Base-by-base conservation (phyloP, 2,888 invertebrate genomes). In the Halictus quadricinctus region DNA sequence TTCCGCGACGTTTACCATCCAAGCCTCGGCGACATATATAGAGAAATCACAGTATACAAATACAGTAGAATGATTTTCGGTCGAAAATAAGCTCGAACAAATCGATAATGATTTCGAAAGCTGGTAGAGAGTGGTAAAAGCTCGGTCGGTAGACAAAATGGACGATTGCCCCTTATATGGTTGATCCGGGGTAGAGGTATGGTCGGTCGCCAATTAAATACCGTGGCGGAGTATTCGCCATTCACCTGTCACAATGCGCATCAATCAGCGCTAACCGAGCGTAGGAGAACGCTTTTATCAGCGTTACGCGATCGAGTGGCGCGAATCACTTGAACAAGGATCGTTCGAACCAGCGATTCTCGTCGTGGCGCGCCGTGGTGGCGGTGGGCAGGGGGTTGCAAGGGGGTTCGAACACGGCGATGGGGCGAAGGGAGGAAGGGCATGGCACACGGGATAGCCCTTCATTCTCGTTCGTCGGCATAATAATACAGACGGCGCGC, bases 401-500 rank as follows among this genome's bases (percentile, higher is more conserved):
- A 54, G 54, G n/a, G 54, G 54, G 54, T 54, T 54, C n/a, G 54
- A 54, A 54, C 54, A 54, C 10, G 21, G n/a, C 0, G 54, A n/a
- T n/a, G 54, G 54, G n/a, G 21, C n/a, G 21, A n/a, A 70, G 72
- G 76, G 77, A 60, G 69, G 60, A 69, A 25, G 41, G n/a, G 79
- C 72, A 43, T 50, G 73, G 50, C 25, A 36, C 50, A 41, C 76
- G 72, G 85, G 81, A 77, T 81, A 78, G 36, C 76, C 76, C 79
- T 78, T 75, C 70, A 76, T 90, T 77, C 88, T 90, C 91, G 84
- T 90, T 90, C 89, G 83, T 86, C 85, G 88, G 88, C 90, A 89
- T 94, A 94, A 94, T 94, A 93, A 93, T 91, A 93, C 91, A 92
- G 91, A 89, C 92, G 92, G 91, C 90, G 91, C 89, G 90, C 90